A percentile compares a stretch with the other conserved stretches of the same genome.
Conservation (phyloP, 1,140 invertebrate species). For the Aphelinus certus region DNA sequence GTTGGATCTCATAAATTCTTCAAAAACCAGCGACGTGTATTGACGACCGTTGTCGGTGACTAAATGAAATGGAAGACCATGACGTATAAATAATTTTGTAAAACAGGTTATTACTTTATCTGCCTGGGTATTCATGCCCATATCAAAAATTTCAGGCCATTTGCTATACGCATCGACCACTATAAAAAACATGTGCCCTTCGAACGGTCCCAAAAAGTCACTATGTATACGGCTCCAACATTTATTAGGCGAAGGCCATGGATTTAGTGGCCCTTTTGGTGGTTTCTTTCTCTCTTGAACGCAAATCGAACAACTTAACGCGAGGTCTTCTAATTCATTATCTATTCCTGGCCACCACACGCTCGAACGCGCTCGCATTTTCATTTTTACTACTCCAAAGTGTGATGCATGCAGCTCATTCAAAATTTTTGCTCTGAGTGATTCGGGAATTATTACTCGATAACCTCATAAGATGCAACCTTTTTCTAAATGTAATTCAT, state of each 20-base stretch:
- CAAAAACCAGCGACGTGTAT: conserved; percentile 45
- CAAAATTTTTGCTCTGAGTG: conserved; percentile 37
- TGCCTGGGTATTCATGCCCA: conserved; percentile 19
- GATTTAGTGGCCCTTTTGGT: not conserved
- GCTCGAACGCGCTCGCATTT: conserved; percentile 56
- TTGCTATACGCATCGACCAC: not conserved
- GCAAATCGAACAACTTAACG: not conserved
- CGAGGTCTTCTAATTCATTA: conserved; percentile 24
- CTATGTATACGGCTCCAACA: conserved; percentile 2
- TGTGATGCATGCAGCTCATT: conserved; percentile 50
- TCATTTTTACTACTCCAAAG: conserved; percentile 49
- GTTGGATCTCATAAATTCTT: conserved; percentile 43
- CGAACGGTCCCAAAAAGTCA: not conserved
- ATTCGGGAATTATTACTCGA: conserved; percentile 44
- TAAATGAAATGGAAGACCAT: conserved; percentile 35
- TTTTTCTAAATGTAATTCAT: conserved; percentile 39
- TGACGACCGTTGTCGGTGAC: conserved; percentile 27
- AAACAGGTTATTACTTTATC: conserved; percentile 39
- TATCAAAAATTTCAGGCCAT: conserved; percentile 3
- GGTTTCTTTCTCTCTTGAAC: not conserved
- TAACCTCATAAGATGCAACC: conserved; percentile 49
- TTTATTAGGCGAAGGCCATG: conserved; percentile 17
- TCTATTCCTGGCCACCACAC: not conserved
- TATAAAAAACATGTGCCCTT: too few relatives aligned
- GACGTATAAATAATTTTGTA: not conserved